These are phyloP conservation scores for Phrynocephalus versicolor DNA, from an alignment of 2,113 vertebrate species.

Conservation along the genomic window DNA sequence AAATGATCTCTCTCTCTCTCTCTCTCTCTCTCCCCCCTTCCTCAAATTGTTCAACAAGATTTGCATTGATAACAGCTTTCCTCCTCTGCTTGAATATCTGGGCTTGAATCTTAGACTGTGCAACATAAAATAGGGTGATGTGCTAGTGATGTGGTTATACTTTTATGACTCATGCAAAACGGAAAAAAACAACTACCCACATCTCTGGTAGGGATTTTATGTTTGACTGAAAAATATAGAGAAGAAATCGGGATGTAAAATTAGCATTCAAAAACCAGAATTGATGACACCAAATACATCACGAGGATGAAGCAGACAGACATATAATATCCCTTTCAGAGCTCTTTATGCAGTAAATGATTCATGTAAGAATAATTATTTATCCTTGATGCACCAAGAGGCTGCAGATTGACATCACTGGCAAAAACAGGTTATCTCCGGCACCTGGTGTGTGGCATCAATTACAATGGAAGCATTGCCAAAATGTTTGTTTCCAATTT, in stretches of 20 bases:
- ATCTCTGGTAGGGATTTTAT: not conserved
- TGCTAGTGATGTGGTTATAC: not conserved
- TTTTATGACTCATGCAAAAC: not conserved
- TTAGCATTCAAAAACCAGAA: not conserved
- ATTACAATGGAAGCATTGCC: not conserved
- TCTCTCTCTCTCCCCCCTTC: too few species aligned
- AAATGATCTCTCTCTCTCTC: not conserved
- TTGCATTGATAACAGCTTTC: not conserved
- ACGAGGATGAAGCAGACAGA: not conserved
- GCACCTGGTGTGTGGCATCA: not conserved
- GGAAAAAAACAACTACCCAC: too few species aligned
- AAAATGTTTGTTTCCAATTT: not conserved
- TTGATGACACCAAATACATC: not conserved
- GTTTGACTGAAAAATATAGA: not conserved
- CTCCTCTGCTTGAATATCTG: too few species aligned
- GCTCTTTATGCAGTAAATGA: not conserved
- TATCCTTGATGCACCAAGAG: not conserved
- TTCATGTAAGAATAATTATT: slow-evolving; percentile 3
- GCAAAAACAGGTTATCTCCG: not conserved
- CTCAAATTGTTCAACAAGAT: not conserved
- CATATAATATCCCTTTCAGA: not conserved
- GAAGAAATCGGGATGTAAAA: not conserved
- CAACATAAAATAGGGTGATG: not conserved
- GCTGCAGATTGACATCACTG: not conserved
- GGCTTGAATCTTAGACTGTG: not conserved